A percentile compares a stretch with the other conserved stretches of the same genome.
Conservation (phyloP, 1,140 invertebrate genomes). For the Aphaenogaster ashmeadi region DNA sequence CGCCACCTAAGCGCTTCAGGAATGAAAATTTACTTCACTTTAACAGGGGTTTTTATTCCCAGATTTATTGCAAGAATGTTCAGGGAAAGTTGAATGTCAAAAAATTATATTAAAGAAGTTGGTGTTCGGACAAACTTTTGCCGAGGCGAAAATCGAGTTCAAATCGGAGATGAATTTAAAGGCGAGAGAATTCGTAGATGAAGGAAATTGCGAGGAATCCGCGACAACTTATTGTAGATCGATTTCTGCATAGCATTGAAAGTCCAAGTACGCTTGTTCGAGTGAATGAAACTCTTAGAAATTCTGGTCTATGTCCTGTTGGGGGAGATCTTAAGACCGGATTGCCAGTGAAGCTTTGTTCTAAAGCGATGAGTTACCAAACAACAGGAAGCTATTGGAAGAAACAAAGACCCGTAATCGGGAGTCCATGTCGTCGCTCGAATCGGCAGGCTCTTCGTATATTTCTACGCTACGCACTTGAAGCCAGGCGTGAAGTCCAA, state of each 20-base stretch:
- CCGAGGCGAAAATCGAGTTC: background rate
- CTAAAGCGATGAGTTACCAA: background rate
- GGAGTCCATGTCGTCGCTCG: background rate
- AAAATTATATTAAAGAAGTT: constrained; percentile 21
- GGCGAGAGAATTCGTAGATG: background rate
- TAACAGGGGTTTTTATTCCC: background rate
- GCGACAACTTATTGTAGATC: background rate
- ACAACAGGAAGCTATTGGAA: background rate
- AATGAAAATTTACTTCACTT: constrained; percentile 27
- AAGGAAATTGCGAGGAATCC: background rate
- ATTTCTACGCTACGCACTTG: constrained; percentile 39
- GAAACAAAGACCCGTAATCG: background rate
- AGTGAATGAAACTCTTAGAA: background rate
- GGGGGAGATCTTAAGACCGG: background rate
- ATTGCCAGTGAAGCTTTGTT: background rate
- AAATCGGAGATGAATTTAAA: constrained; percentile 14
- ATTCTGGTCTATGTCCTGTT: background rate
- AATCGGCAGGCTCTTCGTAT: constrained; percentile 24
- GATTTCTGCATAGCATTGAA: background rate
- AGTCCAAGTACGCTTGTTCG: background rate
- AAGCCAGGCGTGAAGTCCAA: constrained; percentile 62
- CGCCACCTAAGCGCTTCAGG: background rate
- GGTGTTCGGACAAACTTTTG: background rate
- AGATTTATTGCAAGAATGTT: constrained; percentile 29
- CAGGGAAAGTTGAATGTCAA: background rate